Evolutionary conservation across 1,140 invertebrate species (phyloP), one percentile per base, ranked within the genome.

Genomic region (Ephestia elutella): DNA sequence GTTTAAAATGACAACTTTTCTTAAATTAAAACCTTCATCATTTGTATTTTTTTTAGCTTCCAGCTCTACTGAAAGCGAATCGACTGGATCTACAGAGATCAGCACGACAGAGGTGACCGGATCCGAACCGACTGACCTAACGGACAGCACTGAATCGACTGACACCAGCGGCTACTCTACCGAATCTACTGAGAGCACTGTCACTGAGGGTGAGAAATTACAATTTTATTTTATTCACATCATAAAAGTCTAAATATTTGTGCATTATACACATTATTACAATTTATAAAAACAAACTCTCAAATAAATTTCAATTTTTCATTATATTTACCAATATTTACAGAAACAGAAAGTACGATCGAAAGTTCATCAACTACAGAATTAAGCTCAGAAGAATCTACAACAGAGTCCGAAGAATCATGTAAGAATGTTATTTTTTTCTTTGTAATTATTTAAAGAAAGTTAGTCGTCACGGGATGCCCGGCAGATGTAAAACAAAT

Each of bases 321-420:
- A 3, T 2, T 25, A 3, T 44, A 3, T 15, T 44, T 15, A 44
- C 10, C 28, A 25, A 25, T 25, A n/a, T 25, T 25, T 25, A 25
- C 50, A 60, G 54, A 19, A 61, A 59, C 56, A 48, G 57, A 49
- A 19, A 17, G 15, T 54, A 56, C 49, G 8, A 9, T 62, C 38
- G 59, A 57, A 60, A 54, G 54, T 15, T 50, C 32, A 48, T 56
- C 57, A 21, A 54, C 54, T 25, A 25, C 62, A 44, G 60, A 32
- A 38, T 50, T 44, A 35, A 60, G 57, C 25, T 57, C 59, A 7
- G 70, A 66, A 5, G 70, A 69, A 55, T 50, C 62, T n/a, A 62
- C 57, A 38, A 57, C 59, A 21, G 65, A 60, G 20, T 62, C 61
- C 7, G 54, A 17, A 48, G 59, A 44, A 59, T 56, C 21, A 28